Base-by-base conservation (phyloP, 2,888 invertebrate species). In the Branchipolynoe longqiensis region DNA sequence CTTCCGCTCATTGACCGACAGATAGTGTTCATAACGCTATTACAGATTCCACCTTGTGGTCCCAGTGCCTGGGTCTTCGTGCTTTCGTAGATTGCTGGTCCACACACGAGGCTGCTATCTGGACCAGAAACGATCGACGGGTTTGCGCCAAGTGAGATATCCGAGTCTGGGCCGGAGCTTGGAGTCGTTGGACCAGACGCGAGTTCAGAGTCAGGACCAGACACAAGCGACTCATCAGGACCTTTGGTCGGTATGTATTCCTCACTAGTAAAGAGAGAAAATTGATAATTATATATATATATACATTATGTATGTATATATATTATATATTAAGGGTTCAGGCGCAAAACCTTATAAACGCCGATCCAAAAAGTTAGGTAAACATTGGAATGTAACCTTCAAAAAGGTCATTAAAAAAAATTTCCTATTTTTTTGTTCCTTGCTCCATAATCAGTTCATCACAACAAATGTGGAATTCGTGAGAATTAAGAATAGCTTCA, bases 211-310 rank as follows among this genome's bases (percentile, higher is more conserved):
- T 69, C 38, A 33, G 69, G 36, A 38, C 69, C 69, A 0, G 69
- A 69, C 12, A 69, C 36, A 12, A 69, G 69, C 36, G 69, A 6
- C 69, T 69, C 69, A n/a, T 69, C 69, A 8, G 69, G 69, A 1
- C 69, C 69, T 1, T 69, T 69, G 38, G 33, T 69, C 22, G 6
- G 4, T 38, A 69, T 33, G 25, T 69, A 69, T 38, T 69, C 69
- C 69, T 69, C 69, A 36, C 69, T 69, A 38, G 12, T 28, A 62
- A 31, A 69, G 3, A 69, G 2, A 25, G 38, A 22, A 69, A 69
- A 69, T 3, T 36, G 2, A 38, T 12, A n/a, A 62, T 4, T 18
- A 4, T 69, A 33, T 38, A 36, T 36, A 69, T 69, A 69, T 38
- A n/a, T n/a, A n/a, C n/a, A n/a, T n/a, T n/a, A n/a, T n/a, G n/a